phyloP scores from a whole-genome alignment of 37 sponge, comb jelly and placozoan genomes.

The Halisarca cf. caerulea region DNA sequence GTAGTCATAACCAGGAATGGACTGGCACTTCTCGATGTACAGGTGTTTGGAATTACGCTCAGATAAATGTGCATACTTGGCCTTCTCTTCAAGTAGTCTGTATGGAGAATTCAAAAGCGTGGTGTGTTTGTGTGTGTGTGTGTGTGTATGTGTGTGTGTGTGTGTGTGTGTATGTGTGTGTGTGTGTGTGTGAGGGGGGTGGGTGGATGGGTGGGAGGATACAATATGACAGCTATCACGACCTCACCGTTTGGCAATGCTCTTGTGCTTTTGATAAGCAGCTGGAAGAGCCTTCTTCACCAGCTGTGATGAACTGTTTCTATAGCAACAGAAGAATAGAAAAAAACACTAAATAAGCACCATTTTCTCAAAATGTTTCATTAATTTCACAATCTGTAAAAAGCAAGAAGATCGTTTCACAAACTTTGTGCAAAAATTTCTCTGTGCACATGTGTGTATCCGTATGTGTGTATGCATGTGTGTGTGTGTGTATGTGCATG shows the following conservation, averaged over 20 bases:
- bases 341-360: background rate
- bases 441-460: no score
- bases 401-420: no score
- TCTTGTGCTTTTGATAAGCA: slow-evolving; percentile 30
- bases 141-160: background rate
- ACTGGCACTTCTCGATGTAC: slow-evolving; percentile 84
- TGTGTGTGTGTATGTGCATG: no score
- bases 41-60: slow-evolving; percentile 89
- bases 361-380: no score
- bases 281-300: slow-evolving; percentile 29
- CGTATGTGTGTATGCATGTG: no score
- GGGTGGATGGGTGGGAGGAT: slow-evolving; percentile 3
- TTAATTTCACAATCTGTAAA: no score
- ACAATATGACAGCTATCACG: background rate
- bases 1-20: slow-evolving; percentile 75
- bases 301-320: slow-evolving; percentile 6
- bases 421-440: no score
- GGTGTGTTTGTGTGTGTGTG: background rate
- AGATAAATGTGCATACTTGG: slow-evolving; percentile 54
- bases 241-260: slow-evolving; percentile 36
- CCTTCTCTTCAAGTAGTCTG: slow-evolving; percentile 41
- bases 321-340: background rate
- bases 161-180: background rate
- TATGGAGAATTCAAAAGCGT: background rate
- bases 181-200: slow-evolving; percentile 9